phyloP scores from a whole-genome alignment of 2,797 vertebrate genomes.

The Pseudochirops corinnae region DNA sequence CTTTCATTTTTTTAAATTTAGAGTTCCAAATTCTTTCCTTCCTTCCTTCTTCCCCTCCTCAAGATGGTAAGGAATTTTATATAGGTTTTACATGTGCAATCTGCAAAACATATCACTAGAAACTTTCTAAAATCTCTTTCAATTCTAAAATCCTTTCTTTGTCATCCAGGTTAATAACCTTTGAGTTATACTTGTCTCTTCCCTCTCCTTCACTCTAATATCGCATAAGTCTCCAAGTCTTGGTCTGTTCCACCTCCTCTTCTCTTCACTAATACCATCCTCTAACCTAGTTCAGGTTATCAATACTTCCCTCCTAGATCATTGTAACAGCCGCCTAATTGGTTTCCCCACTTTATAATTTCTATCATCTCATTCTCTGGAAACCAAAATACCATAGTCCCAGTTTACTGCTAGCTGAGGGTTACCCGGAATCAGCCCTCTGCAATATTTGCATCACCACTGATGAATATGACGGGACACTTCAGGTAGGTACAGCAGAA shows the following conservation, averaged over 20 bases:
- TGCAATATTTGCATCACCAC: background rate
- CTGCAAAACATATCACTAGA: background rate
- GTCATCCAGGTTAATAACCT: background rate
- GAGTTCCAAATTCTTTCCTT: background rate
- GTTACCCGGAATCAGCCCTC: background rate
- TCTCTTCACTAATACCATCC: background rate
- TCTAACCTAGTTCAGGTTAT: background rate
- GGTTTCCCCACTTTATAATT: background rate
- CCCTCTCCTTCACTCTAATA: background rate
- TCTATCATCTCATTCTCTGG: background rate
- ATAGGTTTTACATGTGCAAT: background rate
- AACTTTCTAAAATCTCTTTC: background rate
- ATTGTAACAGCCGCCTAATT: background rate
- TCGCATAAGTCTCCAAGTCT: background rate
- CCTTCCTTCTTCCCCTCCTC: background rate
- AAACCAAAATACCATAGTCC: background rate
- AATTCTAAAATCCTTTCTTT: background rate
- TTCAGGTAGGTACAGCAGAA: background rate
- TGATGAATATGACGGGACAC: background rate
- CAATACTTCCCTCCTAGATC: background rate
- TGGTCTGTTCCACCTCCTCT: background rate
- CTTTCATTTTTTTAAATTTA: background rate
- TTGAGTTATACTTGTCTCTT: background rate
- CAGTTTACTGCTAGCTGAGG: background rate
- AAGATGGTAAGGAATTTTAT: background rate